These are phyloP conservation scores for Trypoxylus dichotomus DNA, from an alignment of 1,140 invertebrate genomes.

Conservation along the genomic window DNA sequence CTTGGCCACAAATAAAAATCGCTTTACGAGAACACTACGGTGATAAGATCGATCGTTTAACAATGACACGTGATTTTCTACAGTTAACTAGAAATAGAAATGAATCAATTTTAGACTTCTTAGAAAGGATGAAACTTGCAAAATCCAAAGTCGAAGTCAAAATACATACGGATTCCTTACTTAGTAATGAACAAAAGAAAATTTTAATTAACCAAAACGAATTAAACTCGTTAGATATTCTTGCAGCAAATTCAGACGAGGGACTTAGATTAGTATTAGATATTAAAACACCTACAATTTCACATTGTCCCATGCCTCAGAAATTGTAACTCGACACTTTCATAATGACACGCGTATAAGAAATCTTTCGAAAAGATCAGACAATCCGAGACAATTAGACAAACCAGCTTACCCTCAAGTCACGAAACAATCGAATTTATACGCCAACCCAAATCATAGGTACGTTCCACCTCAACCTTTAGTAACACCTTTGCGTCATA, in stretches of 20 bases:
- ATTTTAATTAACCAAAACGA: conserved; percentile 3
- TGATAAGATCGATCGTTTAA: background rate
- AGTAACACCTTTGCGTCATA: background rate
- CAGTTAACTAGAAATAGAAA: background rate
- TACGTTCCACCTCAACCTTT: background rate
- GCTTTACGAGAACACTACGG: conserved; percentile 2
- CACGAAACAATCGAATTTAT: background rate
- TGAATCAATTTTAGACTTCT: background rate
- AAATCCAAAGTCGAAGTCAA: conserved; percentile 9
- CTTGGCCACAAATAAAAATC: conserved; percentile 7
- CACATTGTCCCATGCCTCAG: background rate
- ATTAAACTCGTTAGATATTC: conserved; percentile 9
- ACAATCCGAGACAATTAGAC: background rate
- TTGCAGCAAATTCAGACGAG: too few species aligned
- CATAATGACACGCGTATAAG: conserved; percentile 3
- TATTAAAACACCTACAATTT: background rate
- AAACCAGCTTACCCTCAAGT: background rate
- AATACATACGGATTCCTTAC: background rate
- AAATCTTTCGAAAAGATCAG: background rate
- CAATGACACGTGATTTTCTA: background rate
- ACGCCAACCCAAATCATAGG: background rate
- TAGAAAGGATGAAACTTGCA: conserved; percentile 9
- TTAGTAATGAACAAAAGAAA: background rate
- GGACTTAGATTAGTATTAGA: conserved; percentile 8
- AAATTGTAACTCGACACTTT: background rate